Conservation (phyloP, 2,797 vertebrate genomes). For the Onychomys arenicola region DNA sequence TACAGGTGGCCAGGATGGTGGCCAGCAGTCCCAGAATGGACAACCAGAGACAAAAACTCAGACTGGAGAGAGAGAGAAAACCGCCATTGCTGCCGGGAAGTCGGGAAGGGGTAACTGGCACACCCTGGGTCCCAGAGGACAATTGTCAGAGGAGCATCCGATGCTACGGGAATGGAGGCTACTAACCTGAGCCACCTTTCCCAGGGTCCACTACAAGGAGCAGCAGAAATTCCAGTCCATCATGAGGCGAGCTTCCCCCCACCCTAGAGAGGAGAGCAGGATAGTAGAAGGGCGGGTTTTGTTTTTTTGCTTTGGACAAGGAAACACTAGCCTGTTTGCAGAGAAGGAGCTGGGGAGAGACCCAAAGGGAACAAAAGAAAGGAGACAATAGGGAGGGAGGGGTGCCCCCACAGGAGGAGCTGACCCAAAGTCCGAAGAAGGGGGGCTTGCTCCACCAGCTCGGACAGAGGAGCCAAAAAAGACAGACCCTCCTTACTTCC, state of each 20-base stretch:
- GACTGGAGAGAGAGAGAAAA: too few relatives aligned
- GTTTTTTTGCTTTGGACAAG: not conserved
- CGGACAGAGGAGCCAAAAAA: not conserved
- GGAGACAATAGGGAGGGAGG: not conserved
- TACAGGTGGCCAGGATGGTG: not conserved
- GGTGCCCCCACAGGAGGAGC: not conserved
- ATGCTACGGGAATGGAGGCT: not conserved
- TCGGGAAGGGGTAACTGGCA: not conserved
- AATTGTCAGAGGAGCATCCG: not conserved
- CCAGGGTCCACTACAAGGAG: not conserved
- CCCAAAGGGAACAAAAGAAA: conserved; percentile 13
- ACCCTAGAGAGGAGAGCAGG: not conserved
- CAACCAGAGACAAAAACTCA: not conserved
- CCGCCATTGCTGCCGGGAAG: rapidly evolving
- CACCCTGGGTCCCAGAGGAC: not conserved
- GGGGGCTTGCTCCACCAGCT: not conserved
- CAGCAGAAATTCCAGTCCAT: not conserved
- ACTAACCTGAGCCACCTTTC: not conserved
- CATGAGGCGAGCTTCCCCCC: not conserved
- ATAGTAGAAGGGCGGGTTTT: not conserved
- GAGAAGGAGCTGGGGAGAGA: conserved; percentile 30
- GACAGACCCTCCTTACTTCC: not conserved
- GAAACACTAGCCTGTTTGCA: conserved; percentile 53
- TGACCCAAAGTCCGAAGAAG: not conserved
- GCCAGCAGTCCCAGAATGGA: not conserved